These are phyloP conservation scores for Gryllus longicercus DNA, from an alignment of 2,888 invertebrate genomes.

Conservation along the genomic window DNA sequence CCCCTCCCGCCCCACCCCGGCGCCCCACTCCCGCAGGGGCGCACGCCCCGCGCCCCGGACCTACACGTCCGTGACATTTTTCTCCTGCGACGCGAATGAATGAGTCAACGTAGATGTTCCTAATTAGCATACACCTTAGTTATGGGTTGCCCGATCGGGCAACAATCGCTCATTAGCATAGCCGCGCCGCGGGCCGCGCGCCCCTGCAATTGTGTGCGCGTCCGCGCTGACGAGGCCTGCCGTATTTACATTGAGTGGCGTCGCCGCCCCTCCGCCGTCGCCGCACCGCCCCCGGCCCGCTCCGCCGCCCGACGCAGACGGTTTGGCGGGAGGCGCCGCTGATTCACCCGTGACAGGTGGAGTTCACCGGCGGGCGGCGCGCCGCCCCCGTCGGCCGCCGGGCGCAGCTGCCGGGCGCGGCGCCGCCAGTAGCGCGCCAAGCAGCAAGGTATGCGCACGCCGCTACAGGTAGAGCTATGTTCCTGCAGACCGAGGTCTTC, in stretches of 20 bases:
- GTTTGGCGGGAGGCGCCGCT: background rate
- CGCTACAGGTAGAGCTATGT: too few relatives aligned
- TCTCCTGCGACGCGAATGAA: background rate
- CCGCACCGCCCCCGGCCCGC: background rate
- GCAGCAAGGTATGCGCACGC: too few relatives aligned
- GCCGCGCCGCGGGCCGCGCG: conserved; percentile 7
- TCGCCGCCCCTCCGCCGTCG: background rate
- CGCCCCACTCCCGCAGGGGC: background rate
- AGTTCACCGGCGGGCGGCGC: background rate
- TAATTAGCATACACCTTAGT: conserved; percentile 9
- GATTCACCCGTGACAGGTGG: conserved; percentile 9
- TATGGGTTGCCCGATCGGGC: conserved; percentile 1
- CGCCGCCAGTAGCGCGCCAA: background rate
- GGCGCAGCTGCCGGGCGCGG: background rate
- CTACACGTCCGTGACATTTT: background rate
- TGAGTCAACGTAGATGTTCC: conserved; percentile 17
- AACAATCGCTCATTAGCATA: conserved; percentile 17
- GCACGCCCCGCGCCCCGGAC: background rate
- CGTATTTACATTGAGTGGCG: conserved; percentile 1
- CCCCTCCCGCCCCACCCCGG: background rate
- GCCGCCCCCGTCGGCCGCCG: background rate
- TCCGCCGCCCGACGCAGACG: background rate
- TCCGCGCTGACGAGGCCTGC: background rate
- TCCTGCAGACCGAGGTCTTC: too few relatives aligned
- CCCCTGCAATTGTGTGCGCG: conserved; percentile 17